phyloP scores from a whole-genome alignment of 2,888 invertebrate species.

The Cataglyphis albicans region DNA sequence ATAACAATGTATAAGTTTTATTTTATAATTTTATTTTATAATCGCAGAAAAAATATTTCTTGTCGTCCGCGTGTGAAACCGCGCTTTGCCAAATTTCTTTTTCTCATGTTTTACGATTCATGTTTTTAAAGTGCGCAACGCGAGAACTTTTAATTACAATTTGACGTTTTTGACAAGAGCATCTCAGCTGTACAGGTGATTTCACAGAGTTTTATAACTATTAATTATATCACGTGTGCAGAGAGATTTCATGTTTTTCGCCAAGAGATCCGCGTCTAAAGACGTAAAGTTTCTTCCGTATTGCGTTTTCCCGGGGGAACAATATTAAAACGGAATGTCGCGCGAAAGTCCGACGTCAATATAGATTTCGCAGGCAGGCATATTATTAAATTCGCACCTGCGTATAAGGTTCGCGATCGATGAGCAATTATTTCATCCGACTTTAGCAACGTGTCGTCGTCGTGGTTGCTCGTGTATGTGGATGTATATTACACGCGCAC shows the following conservation, averaged over 20 bases:
- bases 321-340: constrained; percentile 24
- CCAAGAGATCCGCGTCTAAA: neutral
- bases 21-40: constrained; percentile 9
- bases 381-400: constrained; percentile 56
- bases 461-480: constrained; percentile 22
- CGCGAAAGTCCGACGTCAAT: constrained; percentile 40
- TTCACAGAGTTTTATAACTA: constrained; percentile 9
- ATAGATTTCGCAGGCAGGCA: constrained; percentile 32
- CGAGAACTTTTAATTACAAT: constrained; percentile 17
- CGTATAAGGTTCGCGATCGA: constrained; percentile 50
- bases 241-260: constrained; percentile 24
- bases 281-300: constrained; percentile 44
- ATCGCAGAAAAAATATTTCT: neutral
- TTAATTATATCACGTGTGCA: neutral
- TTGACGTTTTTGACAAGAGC: constrained; percentile 10
- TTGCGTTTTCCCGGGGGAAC: neutral
- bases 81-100: neutral
- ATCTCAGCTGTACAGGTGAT: neutral
- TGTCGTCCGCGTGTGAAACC: neutral
- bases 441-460: constrained; percentile 38
- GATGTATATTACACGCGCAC: constrained; percentile 45
- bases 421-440: constrained; percentile 50
- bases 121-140: neutral
- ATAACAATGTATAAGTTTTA: neutral
- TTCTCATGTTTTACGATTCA: neutral